These are phyloP conservation scores for Torymus tubicola DNA, from an alignment of 2,888 invertebrate genomes.

Conservation along the genomic window DNA sequence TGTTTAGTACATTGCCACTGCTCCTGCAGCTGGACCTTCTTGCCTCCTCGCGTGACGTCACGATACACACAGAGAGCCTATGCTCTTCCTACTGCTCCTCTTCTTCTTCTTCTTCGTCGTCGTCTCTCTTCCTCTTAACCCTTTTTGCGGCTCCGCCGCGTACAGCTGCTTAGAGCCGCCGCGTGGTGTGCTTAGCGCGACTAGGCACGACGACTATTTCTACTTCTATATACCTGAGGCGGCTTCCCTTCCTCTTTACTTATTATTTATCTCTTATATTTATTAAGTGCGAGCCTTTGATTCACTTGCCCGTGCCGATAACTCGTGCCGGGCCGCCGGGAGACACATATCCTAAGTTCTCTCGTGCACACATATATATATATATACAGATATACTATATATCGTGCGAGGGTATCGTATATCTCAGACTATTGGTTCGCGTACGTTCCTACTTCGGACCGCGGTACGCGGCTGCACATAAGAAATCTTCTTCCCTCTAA, in stretches of 20 bases:
- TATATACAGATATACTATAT: no score
- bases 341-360: neutral
- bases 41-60: slow-evolving; percentile 36
- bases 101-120: neutral
- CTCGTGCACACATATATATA: no score
- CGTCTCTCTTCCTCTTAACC: neutral
- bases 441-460: no score
- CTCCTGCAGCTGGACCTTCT: slow-evolving; percentile 11
- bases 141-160: neutral
- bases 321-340: neutral
- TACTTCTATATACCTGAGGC: neutral
- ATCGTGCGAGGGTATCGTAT: neutral
- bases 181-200: no score
- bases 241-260: slow-evolving; percentile 3
- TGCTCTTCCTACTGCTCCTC: no score
- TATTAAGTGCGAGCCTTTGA: slow-evolving; percentile 35
- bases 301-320: slow-evolving; percentile 5
- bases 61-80: neutral
- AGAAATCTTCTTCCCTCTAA: neutral
- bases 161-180: no score
- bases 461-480: no score
- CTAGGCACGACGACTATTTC: no score
- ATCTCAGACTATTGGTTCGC: neutral
- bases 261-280: slow-evolving; percentile 32
- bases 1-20: slow-evolving; percentile 34